Percentiles rank a stretch among this genome's conserved stretches.
Evolutionary conservation across 2,797 vertebrate genomes (phyloP).

Genomic region (Rhinichthys osculus): DNA sequence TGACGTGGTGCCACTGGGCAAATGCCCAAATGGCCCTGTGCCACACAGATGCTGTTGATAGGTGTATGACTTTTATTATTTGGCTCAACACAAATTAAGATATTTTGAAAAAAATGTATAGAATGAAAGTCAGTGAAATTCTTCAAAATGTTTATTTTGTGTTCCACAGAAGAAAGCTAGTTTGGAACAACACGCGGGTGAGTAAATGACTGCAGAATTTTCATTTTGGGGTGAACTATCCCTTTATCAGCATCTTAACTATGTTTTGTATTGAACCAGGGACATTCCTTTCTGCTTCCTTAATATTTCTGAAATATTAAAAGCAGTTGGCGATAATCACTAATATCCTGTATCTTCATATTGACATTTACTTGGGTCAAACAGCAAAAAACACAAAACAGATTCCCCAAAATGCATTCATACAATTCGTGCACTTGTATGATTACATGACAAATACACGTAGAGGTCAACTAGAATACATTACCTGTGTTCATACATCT

Average conservation of each 20-base stretch:
- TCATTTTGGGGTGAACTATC: neutral
- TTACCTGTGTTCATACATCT: conserved; percentile 14
- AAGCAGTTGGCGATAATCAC: neutral
- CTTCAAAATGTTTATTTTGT: neutral
- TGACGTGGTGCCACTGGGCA: neutral
- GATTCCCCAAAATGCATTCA: neutral
- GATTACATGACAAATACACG: neutral
- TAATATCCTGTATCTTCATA: neutral
- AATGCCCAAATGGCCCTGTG: neutral
- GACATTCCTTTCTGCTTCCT: neutral
- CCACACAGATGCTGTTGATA: conserved; percentile 8
- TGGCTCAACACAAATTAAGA: neutral
- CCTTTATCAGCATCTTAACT: neutral
- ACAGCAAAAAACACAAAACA: neutral
- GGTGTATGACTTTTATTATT: neutral
- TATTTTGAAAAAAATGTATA: no score
- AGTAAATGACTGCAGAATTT: neutral
- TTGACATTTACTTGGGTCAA: neutral
- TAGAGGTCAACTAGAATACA: neutral
- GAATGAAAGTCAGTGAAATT: neutral
- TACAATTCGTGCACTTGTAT: neutral
- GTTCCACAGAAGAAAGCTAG: neutral
- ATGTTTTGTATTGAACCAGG: neutral
- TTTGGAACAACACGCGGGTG: neutral
- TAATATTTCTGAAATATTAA: neutral